These are phyloP conservation scores for Halesus radiatus DNA, from an alignment of 1,140 invertebrate species.

Conservation along the genomic window DNA sequence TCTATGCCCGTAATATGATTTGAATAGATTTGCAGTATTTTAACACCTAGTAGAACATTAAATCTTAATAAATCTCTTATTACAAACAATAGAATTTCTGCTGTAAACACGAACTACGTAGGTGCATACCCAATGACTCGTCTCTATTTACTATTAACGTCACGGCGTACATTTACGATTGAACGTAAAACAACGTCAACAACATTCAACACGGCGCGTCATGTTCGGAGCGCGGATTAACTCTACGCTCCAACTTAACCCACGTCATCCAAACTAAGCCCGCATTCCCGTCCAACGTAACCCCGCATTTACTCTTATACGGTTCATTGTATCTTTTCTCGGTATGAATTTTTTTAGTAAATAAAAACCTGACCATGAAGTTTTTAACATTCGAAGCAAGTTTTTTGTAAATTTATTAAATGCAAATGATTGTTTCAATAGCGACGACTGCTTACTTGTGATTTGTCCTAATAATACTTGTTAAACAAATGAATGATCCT, in stretches of 20 bases:
- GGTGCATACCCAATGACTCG: too few relatives aligned
- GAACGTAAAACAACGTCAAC: too few relatives aligned
- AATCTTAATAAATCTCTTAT: too few relatives aligned
- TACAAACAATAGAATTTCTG: too few relatives aligned
- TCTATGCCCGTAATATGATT: too few relatives aligned
- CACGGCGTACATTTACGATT: too few relatives aligned
- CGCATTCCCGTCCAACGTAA: neutral
- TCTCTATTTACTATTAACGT: too few relatives aligned
- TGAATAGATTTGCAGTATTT: too few relatives aligned
- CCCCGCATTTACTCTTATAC: neutral
- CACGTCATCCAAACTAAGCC: constrained; percentile 1
- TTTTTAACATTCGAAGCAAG: neutral
- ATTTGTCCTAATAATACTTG: too few relatives aligned
- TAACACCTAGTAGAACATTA: too few relatives aligned
- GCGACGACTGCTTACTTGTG: neutral
- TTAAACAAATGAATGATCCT: too few relatives aligned
- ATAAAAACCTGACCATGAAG: neutral
- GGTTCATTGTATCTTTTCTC: constrained; percentile 3
- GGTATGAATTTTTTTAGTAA: neutral
- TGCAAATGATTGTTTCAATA: neutral
- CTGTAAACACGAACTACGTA: too few relatives aligned
- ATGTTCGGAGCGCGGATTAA: neutral
- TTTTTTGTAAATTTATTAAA: neutral
- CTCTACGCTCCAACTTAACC: neutral
- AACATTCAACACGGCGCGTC: neutral